Percentiles rank a stretch among this genome's conserved stretches.
phyloP scores from a whole-genome alignment of 2,888 invertebrate species.

The Hemistola chrysoprasaria region DNA sequence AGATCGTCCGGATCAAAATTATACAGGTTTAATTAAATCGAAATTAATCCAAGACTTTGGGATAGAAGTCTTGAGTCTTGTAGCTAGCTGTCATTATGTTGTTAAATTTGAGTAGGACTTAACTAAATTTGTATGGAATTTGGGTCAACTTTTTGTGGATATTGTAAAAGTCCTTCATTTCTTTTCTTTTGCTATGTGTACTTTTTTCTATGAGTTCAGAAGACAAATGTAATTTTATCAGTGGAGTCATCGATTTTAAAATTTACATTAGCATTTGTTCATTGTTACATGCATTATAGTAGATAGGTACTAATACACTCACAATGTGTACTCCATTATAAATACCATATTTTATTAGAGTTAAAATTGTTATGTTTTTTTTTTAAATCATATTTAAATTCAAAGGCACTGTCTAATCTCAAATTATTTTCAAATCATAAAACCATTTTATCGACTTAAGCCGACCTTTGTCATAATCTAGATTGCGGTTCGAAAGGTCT shows the following conservation, averaged over 20 bases:
- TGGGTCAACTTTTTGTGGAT: conserved; percentile 34
- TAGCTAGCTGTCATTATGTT: conserved; percentile 72
- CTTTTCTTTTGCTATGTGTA: background rate
- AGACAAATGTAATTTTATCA: too few relatives aligned
- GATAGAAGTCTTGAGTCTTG: conserved; percentile 54
- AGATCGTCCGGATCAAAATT: conserved; percentile 60
- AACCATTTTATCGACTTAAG: conserved; percentile 41
- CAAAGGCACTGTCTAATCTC: conserved; percentile 6
- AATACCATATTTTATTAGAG: background rate
- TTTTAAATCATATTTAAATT: background rate
- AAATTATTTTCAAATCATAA: conserved; percentile 33
- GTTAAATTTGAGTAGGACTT: conserved; percentile 60
- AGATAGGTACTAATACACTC: too few relatives aligned
- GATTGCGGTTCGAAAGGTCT: conserved; percentile 39
- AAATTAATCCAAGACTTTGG: conserved; percentile 74
- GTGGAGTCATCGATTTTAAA: too few relatives aligned
- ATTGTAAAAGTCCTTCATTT: background rate
- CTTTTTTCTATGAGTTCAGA: too few relatives aligned
- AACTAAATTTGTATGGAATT: conserved; percentile 56
- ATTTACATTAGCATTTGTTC: too few relatives aligned
- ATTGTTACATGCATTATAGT: too few relatives aligned
- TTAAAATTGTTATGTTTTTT: too few relatives aligned
- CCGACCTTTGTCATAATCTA: conserved; percentile 43
- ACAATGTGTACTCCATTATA: too few relatives aligned
- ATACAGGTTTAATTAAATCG: conserved; percentile 80